Evolutionary conservation across 1,140 invertebrate genomes (phyloP).

Genomic region (Chymomyza costata): DNA sequence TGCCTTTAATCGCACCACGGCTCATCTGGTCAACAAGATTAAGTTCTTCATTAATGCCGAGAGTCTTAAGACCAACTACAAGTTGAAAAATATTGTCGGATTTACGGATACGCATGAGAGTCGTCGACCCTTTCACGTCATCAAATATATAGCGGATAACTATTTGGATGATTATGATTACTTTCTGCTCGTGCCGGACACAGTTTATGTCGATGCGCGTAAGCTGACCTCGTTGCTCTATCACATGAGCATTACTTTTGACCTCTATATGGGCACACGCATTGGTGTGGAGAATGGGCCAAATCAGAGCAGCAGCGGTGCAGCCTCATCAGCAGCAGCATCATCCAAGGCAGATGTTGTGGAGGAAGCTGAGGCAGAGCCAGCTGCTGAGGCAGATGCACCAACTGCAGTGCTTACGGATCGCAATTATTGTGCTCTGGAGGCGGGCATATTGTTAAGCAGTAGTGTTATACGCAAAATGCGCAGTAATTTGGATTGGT

Average conservation of each 20-base stretch:
- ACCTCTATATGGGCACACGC: constrained; percentile 84
- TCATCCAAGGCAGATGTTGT: neutral
- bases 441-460: constrained; percentile 85
- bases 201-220: constrained; percentile 85
- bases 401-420: constrained; percentile 37
- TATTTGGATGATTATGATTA: constrained; percentile 93
- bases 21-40: constrained; percentile 87
- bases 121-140: constrained; percentile 86
- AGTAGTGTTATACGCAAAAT: constrained; percentile 86
- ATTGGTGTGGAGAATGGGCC: constrained; percentile 22
- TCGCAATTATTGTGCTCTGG: constrained; percentile 76
- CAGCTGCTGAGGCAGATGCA: constrained; percentile 3
- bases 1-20: constrained; percentile 87
- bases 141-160: constrained; percentile 93
- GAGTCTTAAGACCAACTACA: constrained; percentile 81
- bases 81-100: constrained; percentile 85
- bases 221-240: constrained; percentile 82
- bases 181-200: constrained; percentile 90
- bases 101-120: constrained; percentile 86
- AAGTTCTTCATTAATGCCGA: constrained; percentile 83
- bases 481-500: constrained; percentile 87
- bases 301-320: neutral
- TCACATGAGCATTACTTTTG: constrained; percentile 87
- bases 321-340: neutral
- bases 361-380: neutral